These are phyloP conservation scores for Anabacerthia variegaticeps DNA, from an alignment of 2,797 vertebrate genomes.

Conservation along the genomic window DNA sequence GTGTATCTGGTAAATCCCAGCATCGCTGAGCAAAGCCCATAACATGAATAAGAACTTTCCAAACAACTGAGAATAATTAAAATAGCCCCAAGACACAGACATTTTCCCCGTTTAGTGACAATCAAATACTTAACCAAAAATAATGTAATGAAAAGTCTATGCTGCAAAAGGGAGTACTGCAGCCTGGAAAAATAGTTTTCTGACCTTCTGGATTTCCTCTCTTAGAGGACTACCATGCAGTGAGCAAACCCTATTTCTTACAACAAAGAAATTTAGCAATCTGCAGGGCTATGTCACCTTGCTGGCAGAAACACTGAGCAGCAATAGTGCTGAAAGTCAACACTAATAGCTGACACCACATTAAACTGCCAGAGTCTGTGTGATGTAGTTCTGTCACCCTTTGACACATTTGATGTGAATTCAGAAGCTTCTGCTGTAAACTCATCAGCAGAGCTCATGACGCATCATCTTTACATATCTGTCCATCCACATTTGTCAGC, in stretches of 20 bases:
- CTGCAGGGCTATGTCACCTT: slow-evolving; percentile 76
- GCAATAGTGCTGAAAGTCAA: slow-evolving; percentile 72
- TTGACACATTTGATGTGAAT: slow-evolving; percentile 74
- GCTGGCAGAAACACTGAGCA: slow-evolving; percentile 72
- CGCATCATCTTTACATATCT: slow-evolving; percentile 78
- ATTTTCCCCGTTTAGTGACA: background rate
- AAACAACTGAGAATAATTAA: slow-evolving; percentile 1
- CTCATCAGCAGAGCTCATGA: slow-evolving; percentile 70
- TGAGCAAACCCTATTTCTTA: slow-evolving; percentile 62
- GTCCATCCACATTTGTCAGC: slow-evolving; percentile 72
- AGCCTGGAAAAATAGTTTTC: slow-evolving; percentile 33
- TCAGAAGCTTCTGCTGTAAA: slow-evolving; percentile 70
- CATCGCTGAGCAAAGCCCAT: background rate
- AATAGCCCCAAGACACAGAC: background rate
- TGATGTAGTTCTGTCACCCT: slow-evolving; percentile 74
- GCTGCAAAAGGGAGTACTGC: slow-evolving; percentile 2
- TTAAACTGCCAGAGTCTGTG: slow-evolving; percentile 76
- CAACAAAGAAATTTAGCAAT: slow-evolving; percentile 73
- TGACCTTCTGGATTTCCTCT: slow-evolving; percentile 47
- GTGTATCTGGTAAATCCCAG: background rate
- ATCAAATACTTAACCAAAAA: slow-evolving; percentile 53
- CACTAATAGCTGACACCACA: slow-evolving; percentile 78
- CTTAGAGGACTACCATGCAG: slow-evolving; percentile 23
- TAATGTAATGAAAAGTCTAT: slow-evolving; percentile 38
- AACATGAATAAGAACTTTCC: background rate